Conservation (phyloP, 2,888 invertebrate species). For the Syritta pipiens region DNA sequence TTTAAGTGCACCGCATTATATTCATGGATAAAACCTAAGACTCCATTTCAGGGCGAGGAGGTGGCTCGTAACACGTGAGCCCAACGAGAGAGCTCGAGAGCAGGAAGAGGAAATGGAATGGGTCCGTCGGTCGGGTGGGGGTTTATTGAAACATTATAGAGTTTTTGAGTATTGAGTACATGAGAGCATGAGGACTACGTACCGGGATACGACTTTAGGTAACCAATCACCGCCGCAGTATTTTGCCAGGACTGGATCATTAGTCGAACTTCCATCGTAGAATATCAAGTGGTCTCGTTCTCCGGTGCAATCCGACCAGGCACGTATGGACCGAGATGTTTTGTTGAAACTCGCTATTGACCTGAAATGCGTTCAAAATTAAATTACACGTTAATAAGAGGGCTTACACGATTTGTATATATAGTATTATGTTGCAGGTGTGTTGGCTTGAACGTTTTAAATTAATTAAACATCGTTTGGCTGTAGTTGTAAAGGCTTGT, state of each 20-base stretch:
- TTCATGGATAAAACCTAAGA: conserved; percentile 68
- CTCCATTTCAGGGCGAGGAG: conserved; percentile 28
- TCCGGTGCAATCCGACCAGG: conserved; percentile 90
- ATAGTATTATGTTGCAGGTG: background rate
- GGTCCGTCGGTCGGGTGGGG: conserved; percentile 11
- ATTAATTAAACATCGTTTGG: background rate
- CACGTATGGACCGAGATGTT: conserved; percentile 86
- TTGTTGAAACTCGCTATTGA: conserved; percentile 84
- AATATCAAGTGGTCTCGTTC: conserved; percentile 91
- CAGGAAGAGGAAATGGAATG: conserved; percentile 45
- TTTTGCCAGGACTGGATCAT: conserved; percentile 90
- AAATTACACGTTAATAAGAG: conserved; percentile 55
- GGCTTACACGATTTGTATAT: conserved; percentile 4
- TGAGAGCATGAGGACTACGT: conserved; percentile 70
- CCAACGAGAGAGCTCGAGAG: too few species aligned
- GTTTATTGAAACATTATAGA: conserved; percentile 55
- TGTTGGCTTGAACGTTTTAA: background rate
- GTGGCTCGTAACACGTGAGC: conserved; percentile 53
- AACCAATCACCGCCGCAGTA: conserved; percentile 94
- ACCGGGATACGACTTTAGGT: conserved; percentile 87
- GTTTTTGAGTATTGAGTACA: conserved; percentile 32
- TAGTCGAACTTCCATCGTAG: conserved; percentile 90
- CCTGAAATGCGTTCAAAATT: conserved; percentile 72
- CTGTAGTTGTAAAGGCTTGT: background rate
- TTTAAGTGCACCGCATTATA: conserved; percentile 68